Base-by-base conservation (phyloP, 1,140 invertebrate genomes). In the Zelostemma sp. region DNA sequence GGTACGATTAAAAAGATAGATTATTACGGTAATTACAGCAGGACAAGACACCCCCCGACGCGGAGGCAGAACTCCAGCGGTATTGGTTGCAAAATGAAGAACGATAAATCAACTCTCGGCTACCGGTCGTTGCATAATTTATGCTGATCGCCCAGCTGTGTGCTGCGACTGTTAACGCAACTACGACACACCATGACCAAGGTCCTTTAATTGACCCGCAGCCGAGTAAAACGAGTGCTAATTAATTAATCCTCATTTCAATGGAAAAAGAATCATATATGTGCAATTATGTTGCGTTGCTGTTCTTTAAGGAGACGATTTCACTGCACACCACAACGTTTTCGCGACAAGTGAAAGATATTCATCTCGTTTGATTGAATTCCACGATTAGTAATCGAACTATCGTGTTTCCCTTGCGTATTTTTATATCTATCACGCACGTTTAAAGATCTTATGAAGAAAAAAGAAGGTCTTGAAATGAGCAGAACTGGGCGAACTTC, bases 101-200 rank as follows among this genome's bases (percentile, higher is more conserved):
- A 58, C 67, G 43, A 73, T 73, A 70, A 66, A 70, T 70, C 72
- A 73, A 64, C 38, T 38, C 49, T 25, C 51, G 47, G 62, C 67
- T 73, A 69, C 71, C 48, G 71, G 62, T 66, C 41, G 50, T 69
- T 69, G 61, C 59, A 69, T 60, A 63, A 73, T 72, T 68, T 72
- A 62, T 59, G 50, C 56, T 51, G 57, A 64, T 57, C 33, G 49
- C 55, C 51, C 46, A 50, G 53, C 54, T 50, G 56, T 31, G 49
- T 59, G 38, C 54, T 50, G 56, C 38, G 49, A 62, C 43, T 58
- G 53, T 54, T 49, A 56, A 59, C 40, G 53, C 53, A 60, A 65
- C 50, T 35, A 47, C 28, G 57, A 57, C 59, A 47, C 59, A 43
- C 21, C 46, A n/a, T 38, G 21, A 28, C 55, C 65, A 65, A 68